Evolutionary conservation across 2,888 invertebrate species (phyloP).

Genomic region (Polydrusus pterygomalis): DNA sequence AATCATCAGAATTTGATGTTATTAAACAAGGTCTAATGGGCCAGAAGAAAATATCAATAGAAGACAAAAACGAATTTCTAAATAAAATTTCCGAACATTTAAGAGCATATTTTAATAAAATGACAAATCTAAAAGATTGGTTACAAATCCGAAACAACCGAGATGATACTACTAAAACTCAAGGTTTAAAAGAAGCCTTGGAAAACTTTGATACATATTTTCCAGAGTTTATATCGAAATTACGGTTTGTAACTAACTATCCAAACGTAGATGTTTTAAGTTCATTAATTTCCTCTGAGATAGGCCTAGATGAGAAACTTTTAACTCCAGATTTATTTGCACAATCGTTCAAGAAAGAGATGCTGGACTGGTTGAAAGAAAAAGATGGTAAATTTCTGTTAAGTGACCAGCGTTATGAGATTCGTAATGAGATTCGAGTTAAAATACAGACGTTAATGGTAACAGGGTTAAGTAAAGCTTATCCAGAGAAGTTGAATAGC

Average conservation of each 20-base stretch:
- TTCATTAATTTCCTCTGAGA: neutral
- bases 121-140: too few relatives aligned
- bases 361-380: conserved; percentile 28
- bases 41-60: too few relatives aligned
- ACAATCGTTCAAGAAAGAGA: conserved; percentile 28
- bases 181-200: conserved; percentile 8
- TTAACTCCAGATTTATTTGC: conserved; percentile 37
- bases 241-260: conserved; percentile 36
- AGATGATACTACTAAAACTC: too few relatives aligned
- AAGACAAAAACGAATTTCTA: too few relatives aligned
- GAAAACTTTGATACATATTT: conserved; percentile 23
- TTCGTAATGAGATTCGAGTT: conserved; percentile 21
- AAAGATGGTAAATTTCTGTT: conserved; percentile 19
- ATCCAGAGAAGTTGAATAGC: conserved; percentile 38
- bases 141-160: too few relatives aligned
- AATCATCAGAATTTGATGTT: too few relatives aligned
- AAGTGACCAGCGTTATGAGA: neutral
- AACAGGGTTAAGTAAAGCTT: conserved; percentile 36
- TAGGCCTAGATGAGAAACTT: conserved; percentile 31
- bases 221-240: conserved; percentile 38
- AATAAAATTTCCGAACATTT: too few relatives aligned
- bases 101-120: too few relatives aligned
- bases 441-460: conserved; percentile 29
- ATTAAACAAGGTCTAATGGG: too few relatives aligned
- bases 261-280: conserved; percentile 37